Evolutionary conservation across 2,797 vertebrate species (phyloP).

Genomic region (Falco concolor): DNA sequence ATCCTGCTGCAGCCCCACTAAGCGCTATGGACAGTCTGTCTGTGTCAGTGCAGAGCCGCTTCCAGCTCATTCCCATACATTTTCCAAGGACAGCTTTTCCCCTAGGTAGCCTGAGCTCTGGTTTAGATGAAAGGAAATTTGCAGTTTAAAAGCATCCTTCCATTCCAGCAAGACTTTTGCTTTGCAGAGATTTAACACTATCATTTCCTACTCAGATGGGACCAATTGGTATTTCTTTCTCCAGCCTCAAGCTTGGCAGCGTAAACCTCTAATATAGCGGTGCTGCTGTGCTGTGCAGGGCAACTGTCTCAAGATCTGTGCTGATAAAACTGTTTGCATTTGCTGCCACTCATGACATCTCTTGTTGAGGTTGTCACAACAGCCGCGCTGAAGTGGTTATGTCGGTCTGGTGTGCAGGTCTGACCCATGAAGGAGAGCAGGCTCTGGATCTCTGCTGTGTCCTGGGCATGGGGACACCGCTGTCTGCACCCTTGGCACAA

Average conservation of each 20-base stretch:
- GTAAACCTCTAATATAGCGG: neutral
- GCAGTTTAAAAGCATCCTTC: constrained; percentile 12
- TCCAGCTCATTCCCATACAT: neutral
- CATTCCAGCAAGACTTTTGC: neutral
- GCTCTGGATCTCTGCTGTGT: neutral
- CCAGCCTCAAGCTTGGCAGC: neutral
- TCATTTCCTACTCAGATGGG: neutral
- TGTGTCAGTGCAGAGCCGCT: neutral
- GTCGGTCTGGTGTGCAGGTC: neutral
- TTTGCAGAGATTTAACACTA: neutral
- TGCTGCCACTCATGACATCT: neutral
- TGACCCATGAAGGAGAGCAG: neutral
- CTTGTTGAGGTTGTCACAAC: neutral
- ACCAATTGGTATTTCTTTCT: neutral
- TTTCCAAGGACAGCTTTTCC: constrained; percentile 5
- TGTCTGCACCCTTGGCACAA: neutral
- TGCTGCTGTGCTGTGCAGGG: neutral
- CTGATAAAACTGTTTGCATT: neutral
- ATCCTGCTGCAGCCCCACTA: neutral
- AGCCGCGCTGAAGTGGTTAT: neutral
- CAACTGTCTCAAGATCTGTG: neutral
- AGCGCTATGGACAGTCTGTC: neutral
- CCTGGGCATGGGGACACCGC: fast-evolving
- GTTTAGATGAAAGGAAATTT: neutral
- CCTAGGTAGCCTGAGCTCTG: neutral